Base-by-base conservation (phyloP, 2,797 vertebrate genomes). In the Brachyrhaphis roseni region DNA sequence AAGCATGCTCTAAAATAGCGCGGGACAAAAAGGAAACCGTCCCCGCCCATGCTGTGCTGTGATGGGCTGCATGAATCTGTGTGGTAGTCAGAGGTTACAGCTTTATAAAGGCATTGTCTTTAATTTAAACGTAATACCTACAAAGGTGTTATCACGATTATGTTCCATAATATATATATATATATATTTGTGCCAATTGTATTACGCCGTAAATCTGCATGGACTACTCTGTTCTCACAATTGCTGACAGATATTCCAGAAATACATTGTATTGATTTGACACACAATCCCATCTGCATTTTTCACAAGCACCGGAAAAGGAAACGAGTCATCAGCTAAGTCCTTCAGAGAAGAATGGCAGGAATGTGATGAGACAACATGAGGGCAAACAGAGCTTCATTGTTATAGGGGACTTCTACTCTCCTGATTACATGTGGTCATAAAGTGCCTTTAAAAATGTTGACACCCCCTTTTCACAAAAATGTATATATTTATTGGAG, bases 341-440 rank as follows among this genome's bases (percentile, higher is more conserved):
- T 86, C 77, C 79, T 79, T 83, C 68, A 80, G 77, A 82, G 49
- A 85, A 87, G 91, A 90, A 92, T 91, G 92, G 36, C 86, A 86
- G 88, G 93, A 93, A 94, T 94, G 91, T 92, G 92, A 93, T 90
- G 93, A 92, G 83, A 86, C 84, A 80, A 76, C 74, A 79, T 2
- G 13, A 84, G 8, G 26, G 74, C 80, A 84, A 5, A 93, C 90
- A 92, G 82, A 87, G 43, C 68, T 72, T 87, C 87, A 79, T 92
- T 92, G 88, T 92, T 88, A 70, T 18, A 46, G 74, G 20, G 34
- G 18, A 78, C 84, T 78, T 75, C 46, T 82, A 83, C 80, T 88
- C 83, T 79, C 82, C 82, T 80, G 77, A 78, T 82, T 78, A 64
- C 66, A 73, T 26, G n/a, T 59, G 64, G 79, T 39, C 12, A 16